Conservation (phyloP, 2,888 invertebrate genomes). For the Athalia rosae region DNA sequence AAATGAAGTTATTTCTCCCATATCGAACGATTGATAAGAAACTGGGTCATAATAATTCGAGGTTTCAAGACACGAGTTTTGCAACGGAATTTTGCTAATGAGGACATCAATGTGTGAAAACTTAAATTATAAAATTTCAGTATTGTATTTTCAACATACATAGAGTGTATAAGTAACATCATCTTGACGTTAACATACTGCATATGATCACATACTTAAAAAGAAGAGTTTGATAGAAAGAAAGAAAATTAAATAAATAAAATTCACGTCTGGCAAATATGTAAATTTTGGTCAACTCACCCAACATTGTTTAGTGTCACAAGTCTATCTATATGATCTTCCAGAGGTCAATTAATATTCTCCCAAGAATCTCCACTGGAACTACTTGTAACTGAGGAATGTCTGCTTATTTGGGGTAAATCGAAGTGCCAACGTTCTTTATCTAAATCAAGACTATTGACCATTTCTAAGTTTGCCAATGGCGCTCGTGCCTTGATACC, state of each 20-base stretch:
- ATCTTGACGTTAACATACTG: not conserved
- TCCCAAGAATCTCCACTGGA: slow-evolving; percentile 53
- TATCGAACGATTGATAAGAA: too few species aligned
- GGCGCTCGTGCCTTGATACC: slow-evolving; percentile 82
- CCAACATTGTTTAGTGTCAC: not conserved
- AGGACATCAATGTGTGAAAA: not conserved
- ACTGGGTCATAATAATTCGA: too few species aligned
- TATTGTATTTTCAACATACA: not conserved
- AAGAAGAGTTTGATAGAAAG: not conserved
- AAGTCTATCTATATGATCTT: slow-evolving; percentile 8
- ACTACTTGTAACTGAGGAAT: slow-evolving; percentile 65
- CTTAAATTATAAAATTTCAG: not conserved
- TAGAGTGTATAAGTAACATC: not conserved
- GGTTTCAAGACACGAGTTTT: too few species aligned
- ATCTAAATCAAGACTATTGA: slow-evolving; percentile 70
- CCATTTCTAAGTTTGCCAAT: slow-evolving; percentile 65
- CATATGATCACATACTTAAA: not conserved
- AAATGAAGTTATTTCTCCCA: too few species aligned
- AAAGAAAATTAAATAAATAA: slow-evolving; percentile 25
- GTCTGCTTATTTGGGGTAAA: slow-evolving; percentile 71
- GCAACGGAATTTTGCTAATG: too few species aligned
- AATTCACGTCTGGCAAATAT: not conserved
- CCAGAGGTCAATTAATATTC: slow-evolving; percentile 22
- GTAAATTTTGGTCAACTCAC: not conserved
- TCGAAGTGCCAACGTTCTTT: slow-evolving; percentile 75